Percentiles rank a stretch among this genome's conserved stretches.
Conservation (phyloP, 2,888 invertebrate genomes). For the Pristionchus entomophagus region DNA sequence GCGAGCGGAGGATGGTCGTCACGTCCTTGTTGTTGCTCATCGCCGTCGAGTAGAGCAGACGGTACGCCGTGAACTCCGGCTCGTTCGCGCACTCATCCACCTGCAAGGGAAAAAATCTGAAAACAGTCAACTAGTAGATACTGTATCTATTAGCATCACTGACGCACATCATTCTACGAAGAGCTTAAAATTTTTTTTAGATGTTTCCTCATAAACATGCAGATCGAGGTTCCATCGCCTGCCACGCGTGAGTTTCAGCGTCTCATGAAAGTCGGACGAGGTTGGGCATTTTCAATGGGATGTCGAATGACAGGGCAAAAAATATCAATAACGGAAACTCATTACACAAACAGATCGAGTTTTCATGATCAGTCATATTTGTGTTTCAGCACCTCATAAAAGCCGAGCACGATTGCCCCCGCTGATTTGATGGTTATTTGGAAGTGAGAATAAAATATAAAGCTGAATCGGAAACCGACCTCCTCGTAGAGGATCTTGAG, state of each 20-base stretch:
- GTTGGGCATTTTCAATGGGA: too few species aligned
- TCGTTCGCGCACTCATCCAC: constrained; percentile 80
- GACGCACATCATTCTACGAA: too few species aligned
- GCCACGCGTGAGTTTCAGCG: neutral
- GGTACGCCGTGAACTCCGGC: constrained; percentile 94
- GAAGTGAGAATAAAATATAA: neutral
- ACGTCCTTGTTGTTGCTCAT: constrained; percentile 98
- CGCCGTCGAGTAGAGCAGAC: constrained; percentile 96
- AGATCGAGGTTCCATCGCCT: neutral
- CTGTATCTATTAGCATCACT: too few species aligned
- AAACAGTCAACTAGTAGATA: too few species aligned
- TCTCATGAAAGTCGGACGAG: neutral
- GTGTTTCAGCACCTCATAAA: neutral
- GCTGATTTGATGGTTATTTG: neutral
- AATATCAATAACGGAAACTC: neutral
- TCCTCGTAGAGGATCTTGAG: constrained; percentile 89
- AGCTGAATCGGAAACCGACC: constrained; percentile 40
- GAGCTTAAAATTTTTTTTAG: too few species aligned
- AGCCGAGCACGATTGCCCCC: too few species aligned
- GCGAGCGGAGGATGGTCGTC: constrained; percentile 85
- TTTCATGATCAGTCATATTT: neutral
- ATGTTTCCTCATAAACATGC: too few species aligned
- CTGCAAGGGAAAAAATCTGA: neutral
- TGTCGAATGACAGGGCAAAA: too few species aligned
- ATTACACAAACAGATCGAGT: neutral